These are phyloP conservation scores for Panulirus ornatus DNA, from an alignment of 1,140 invertebrate species.

Conservation along the genomic window DNA sequence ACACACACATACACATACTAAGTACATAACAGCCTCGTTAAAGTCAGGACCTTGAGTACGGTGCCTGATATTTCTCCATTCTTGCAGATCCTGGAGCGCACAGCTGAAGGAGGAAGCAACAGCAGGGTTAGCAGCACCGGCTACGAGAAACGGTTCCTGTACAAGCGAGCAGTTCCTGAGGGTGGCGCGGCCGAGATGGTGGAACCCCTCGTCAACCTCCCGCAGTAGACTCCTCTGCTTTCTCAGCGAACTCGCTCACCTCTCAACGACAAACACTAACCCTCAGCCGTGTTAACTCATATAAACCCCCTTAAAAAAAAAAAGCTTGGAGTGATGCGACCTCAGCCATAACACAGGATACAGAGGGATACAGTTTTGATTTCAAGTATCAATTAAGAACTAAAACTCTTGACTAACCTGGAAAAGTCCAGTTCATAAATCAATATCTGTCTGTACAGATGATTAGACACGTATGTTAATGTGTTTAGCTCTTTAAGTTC, in stretches of 20 bases:
- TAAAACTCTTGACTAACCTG: too few relatives aligned
- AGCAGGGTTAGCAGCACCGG: neutral
- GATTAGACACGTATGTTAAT: too few relatives aligned
- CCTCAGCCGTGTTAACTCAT: neutral
- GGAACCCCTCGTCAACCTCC: constrained; percentile 1
- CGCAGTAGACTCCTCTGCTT: constrained; percentile 14
- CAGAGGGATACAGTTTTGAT: too few relatives aligned
- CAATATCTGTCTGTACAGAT: too few relatives aligned
- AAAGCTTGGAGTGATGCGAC: too few relatives aligned
- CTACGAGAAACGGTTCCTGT: constrained; percentile 27
- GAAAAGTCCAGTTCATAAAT: too few relatives aligned
- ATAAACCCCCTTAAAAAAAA: too few relatives aligned
- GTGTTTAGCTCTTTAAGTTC: too few relatives aligned
- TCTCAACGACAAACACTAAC: constrained; percentile 6
- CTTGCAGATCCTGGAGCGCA: constrained; percentile 22
- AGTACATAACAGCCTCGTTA: neutral
- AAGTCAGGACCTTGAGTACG: too few relatives aligned
- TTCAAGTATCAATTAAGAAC: too few relatives aligned
- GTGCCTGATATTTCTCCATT: neutral
- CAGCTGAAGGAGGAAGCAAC: constrained; percentile 23
- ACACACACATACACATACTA: neutral
- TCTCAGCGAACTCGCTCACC: neutral
- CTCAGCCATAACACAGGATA: neutral
- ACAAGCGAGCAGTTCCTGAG: constrained; percentile 2
- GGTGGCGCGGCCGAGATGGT: neutral